Evolutionary conservation across 2,113 vertebrate species (phyloP).

Genomic region (Meleagris gallopavo): DNA sequence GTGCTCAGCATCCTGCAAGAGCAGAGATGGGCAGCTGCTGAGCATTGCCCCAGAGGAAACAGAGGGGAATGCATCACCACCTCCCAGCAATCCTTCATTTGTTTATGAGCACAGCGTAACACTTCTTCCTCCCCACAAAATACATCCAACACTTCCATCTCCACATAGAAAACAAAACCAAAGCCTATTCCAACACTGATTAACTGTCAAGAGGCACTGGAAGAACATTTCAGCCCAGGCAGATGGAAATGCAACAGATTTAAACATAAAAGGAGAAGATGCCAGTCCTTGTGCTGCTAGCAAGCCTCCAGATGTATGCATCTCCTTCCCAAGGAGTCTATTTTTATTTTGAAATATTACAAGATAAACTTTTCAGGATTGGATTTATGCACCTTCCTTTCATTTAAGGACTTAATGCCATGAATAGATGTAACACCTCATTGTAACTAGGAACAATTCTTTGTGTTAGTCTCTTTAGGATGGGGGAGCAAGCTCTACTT

Average conservation of each 20-base stretch:
- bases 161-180: not conserved
- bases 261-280: not conserved
- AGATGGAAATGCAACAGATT: not conserved
- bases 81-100: not conserved
- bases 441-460: slow-evolving; percentile 33
- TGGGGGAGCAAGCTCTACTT: slow-evolving; percentile 1
- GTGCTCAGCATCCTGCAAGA: not conserved
- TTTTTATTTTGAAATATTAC: not conserved
- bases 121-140: not conserved
- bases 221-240: not conserved
- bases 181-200: not conserved
- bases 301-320: not conserved
- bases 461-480: not conserved
- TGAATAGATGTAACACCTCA: slow-evolving; percentile 51
- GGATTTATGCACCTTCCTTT: slow-evolving; percentile 16
- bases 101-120: not conserved
- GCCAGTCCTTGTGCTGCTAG: not conserved
- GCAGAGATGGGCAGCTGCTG: not conserved
- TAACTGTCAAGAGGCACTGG: not conserved
- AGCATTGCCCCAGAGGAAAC: not conserved
- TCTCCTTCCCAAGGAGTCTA: not conserved
- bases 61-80: not conserved
- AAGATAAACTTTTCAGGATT: not conserved
- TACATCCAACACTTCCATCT: not conserved
- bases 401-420: slow-evolving; percentile 34